These are phyloP conservation scores for Lethenteron reissneri DNA, from an alignment of 2,113 vertebrate genomes.

Conservation along the genomic window DNA sequence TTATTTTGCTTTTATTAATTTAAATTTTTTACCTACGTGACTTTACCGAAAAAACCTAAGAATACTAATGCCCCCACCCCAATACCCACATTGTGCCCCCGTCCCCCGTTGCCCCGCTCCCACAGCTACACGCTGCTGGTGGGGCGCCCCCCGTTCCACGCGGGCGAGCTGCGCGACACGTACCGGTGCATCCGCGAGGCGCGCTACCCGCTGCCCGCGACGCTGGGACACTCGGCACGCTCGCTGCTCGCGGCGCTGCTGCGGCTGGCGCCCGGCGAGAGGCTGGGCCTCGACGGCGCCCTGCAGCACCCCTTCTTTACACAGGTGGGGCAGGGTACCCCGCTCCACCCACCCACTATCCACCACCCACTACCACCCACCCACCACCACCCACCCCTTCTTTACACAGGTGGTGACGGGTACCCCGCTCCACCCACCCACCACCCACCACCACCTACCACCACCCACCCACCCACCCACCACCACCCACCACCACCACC, in stretches of 20 bases:
- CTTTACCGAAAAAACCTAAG: too few relatives aligned
- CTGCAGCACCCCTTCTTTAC: conserved; percentile 79
- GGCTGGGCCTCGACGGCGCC: conserved; percentile 68
- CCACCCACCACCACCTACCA: too few relatives aligned
- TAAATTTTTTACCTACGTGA: too few relatives aligned
- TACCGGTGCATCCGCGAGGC: conserved; percentile 88
- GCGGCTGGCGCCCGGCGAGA: conserved; percentile 51
- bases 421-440: too few relatives aligned
- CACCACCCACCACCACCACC: too few relatives aligned
- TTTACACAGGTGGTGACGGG: conserved; percentile 21
- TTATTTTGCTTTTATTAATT: too few relatives aligned
- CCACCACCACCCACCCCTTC: conserved; percentile 18
- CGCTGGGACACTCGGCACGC: conserved; percentile 49
- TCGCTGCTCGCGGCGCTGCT: conserved; percentile 59
- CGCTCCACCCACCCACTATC: too few relatives aligned
- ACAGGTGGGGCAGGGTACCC: conserved; percentile 28
- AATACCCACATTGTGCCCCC: neutral
- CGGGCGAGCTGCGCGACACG: conserved; percentile 79
- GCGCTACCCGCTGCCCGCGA: conserved; percentile 27
- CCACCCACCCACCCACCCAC: too few relatives aligned
- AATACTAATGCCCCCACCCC: neutral
- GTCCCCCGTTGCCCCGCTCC: neutral
- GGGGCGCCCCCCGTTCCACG: conserved; percentile 84
- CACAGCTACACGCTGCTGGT: conserved; percentile 79
- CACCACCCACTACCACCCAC: too few relatives aligned